Base-by-base conservation (phyloP, 2,113 vertebrate genomes). In the Stictonetta naevosa region DNA sequence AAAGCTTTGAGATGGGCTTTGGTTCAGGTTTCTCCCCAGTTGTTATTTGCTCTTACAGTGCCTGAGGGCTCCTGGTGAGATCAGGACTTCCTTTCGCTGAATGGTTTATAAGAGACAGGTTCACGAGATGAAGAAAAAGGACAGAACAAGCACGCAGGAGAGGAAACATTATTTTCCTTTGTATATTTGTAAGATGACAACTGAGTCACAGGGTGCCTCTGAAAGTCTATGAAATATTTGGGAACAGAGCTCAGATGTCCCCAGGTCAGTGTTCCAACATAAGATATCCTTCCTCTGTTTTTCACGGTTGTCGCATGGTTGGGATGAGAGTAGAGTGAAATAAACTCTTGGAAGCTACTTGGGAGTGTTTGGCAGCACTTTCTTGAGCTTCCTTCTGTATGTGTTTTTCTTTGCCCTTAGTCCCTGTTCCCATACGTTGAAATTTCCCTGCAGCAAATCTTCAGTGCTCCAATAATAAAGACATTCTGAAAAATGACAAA, bases 81-180 rank as follows among this genome's bases (percentile, higher is more conserved):
- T 86, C 86, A 90, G 83, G 90, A 71, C 76, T 96, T 95, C 90
- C 92, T 94, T 93, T 88, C 48, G 38, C 73, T 73, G 86, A 95
- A 83, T 92, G 71, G 64, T 15, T 92, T 6, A 1, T 67, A 73
- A 73, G 78, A 71, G 92, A 22, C 40, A 55, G 71, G 29, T 59
- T 46, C 50, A 60, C 44, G 48, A 52, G 22, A 19, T 38, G 64
- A 92, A 92, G 60, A 48, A 67, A 93, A 81, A 72, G 52, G 60
- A 74, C 59, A 83, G 84, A 87, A 50, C 63, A 59, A 68, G 52
- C 69, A 22, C 36, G 50, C 71, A 59, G 66, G 87, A 80, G 85
- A 95, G 95, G 96, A 95, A 97, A 80, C 31, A 29, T 73, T 40
- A 31, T 96, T 94, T 96, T 93, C 80, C 92, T 95, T 81, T 97